A percentile compares a stretch with the other conserved stretches of the same genome.
These are phyloP conservation scores for Rhimphoctona megacephalus DNA, from an alignment of 2,888 invertebrate species.

Conservation along the genomic window DNA sequence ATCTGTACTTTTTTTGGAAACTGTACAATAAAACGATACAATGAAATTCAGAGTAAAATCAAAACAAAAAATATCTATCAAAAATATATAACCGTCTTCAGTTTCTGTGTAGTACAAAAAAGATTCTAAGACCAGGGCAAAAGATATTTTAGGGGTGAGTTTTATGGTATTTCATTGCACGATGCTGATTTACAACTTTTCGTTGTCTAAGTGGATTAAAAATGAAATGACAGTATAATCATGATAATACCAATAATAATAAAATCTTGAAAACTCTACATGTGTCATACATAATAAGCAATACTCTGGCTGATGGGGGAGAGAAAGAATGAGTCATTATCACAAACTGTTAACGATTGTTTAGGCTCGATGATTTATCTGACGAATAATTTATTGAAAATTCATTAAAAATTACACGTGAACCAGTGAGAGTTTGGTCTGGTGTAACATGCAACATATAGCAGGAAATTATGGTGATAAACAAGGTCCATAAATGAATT, in stretches of 20 bases:
- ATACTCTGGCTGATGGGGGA: conserved; percentile 4
- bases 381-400: background rate
- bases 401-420: background rate
- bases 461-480: conserved; percentile 17
- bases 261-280: background rate
- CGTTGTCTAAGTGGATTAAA: background rate
- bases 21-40: no score
- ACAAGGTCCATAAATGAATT: background rate
- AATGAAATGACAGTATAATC: background rate
- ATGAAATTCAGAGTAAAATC: background rate
- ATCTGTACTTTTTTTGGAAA: no score
- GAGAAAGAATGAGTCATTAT: conserved; percentile 38
- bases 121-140: background rate
- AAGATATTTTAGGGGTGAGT: background rate
- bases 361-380: background rate
- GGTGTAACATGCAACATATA: background rate
- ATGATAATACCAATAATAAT: background rate
- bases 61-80: background rate
- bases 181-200: no score
- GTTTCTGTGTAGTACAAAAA: background rate
- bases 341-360: background rate
- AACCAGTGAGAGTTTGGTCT: background rate
- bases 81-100: background rate
- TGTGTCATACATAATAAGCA: conserved; percentile 25
- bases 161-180: background rate